Base-by-base conservation (phyloP, 64 coral and sea anemone genomes). In the Pachyseris speciosa region DNA sequence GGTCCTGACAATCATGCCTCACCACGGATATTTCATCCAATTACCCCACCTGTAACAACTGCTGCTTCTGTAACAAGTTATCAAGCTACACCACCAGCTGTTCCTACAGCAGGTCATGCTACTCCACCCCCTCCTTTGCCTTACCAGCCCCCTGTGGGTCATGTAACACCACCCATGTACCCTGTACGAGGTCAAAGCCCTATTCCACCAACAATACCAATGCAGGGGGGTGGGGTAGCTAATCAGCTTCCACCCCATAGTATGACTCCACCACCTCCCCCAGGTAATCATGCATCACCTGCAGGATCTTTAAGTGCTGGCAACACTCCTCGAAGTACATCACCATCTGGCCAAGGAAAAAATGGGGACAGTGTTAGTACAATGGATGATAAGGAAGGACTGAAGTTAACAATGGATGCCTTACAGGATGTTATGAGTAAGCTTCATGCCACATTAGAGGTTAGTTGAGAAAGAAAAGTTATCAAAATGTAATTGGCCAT, bases 331-430 rank as follows among this genome's bases (percentile, higher is more conserved):
- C 84, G 86, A 38, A 66, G 81, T 55, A 76, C 89, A 9, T 97
- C 95, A 40, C 95, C 95, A 28, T 85, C 79, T 33, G 38, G 74
- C 10, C 73, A 88, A 41, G 85, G 86, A 16, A 72, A 60, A 63
- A 90, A 94, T 72, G 90, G 66, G 9, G 58, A 58, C n/a, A 17
- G 26, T 24, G 37, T 86, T 61, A 83, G 75, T 38, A 59, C 33
- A 81, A 20, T 97, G 73, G 77, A 86, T 86, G 86, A 97, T 53
- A 80, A 80, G 67, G 86, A 89, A 94, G 95, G 95, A 12, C 80
- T 97, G 7, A 93, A 97, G 48, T 75, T 88, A 75, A 97, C 95
- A 15, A 90, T 97, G 90, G 86, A 93, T 97, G 95, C 95, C 20
- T 86, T 97, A 33, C 85, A 97, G 64, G 95, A 94, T 93, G 95